Evolutionary conservation across 2,113 vertebrate genomes (phyloP).

Genomic region (Psammodynastes pulverulentus): DNA sequence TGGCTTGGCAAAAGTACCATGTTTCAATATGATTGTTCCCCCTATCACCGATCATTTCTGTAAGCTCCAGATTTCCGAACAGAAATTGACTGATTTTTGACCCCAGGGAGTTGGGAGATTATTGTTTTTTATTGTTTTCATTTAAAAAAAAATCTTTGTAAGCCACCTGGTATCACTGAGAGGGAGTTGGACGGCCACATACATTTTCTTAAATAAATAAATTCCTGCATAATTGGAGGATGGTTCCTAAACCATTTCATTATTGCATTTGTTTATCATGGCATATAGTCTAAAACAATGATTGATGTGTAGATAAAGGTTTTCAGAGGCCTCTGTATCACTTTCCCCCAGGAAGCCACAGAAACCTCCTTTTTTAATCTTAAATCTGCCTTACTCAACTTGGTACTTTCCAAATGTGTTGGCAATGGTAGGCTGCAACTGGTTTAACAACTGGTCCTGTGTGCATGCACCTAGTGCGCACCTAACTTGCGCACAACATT

Average conservation of each 20-base stretch:
- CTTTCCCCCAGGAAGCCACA: background rate
- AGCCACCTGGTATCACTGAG: background rate
- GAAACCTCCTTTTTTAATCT: background rate
- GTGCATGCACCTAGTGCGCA: too few species aligned
- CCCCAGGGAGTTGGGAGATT: background rate
- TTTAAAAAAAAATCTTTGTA: background rate
- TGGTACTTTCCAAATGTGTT: background rate
- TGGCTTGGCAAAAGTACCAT: background rate
- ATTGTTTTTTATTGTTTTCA: conserved; percentile 27
- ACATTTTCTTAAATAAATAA: background rate
- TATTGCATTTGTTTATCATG: conserved; percentile 36
- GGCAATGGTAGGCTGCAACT: too few species aligned
- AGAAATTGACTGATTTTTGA: background rate
- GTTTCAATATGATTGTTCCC: conserved; percentile 4
- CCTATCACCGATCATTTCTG: background rate
- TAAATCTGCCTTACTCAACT: background rate
- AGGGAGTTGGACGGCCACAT: background rate
- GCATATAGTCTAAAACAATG: background rate
- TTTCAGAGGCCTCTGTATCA: background rate
- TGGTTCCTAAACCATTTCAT: background rate
- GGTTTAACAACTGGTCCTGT: too few species aligned
- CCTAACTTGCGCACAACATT: too few species aligned
- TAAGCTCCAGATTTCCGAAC: background rate
- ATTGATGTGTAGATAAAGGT: background rate
- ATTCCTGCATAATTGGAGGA: background rate